Base-by-base conservation (phyloP, 2,113 vertebrate species). In the Elaphurus davidianus region DNA sequence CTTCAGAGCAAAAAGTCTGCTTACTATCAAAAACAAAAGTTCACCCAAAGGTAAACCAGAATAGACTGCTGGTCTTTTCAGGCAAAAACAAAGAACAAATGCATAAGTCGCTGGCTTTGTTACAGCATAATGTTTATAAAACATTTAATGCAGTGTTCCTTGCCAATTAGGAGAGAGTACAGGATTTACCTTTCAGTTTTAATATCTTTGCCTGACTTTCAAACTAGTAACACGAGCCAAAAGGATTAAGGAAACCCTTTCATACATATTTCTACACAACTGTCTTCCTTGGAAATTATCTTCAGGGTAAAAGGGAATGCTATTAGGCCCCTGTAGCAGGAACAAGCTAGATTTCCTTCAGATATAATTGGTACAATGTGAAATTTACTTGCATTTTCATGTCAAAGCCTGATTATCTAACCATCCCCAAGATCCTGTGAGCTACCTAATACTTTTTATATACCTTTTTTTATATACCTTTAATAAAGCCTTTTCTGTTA, bases 41-140 rank as follows among this genome's bases (percentile, higher is more conserved):
- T 98, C 97, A 98, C 13, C 28, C n/a, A 94, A 97, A 97, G 95
- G 95, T 96, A 97, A 98, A 36, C 21, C 5, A 62, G 19, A 96
- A 59, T 93, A 55, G 84, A 71, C 27, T 82, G 74, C 52, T 25
- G 16, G 33, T 86, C 82, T 23, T 85, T 27, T 0, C 47, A 57
- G 30, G 52, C 25, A 87, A 96, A 50, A 84, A 87, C 30, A 97
- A 97, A 71, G 85, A 95, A 87, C 45, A 87, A 91, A 86, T 47
- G 60, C 15, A 1, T 82, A 55, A 67, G 6, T 85, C 0, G 0
- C 90, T 96, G 92, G 81, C 94, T 60, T 57, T 40, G 30, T 76
- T 40, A 81, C 57, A 96, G 76, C 7, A 47, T 0, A 14, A 16
- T 95, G 52, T 96, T 97, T 98, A 86, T 93, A 83, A 90, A 95